Percentiles rank a stretch among this genome's conserved stretches.
These are phyloP conservation scores for Diarsia mendica DNA, from an alignment of 2,888 invertebrate genomes.

Conservation along the genomic window DNA sequence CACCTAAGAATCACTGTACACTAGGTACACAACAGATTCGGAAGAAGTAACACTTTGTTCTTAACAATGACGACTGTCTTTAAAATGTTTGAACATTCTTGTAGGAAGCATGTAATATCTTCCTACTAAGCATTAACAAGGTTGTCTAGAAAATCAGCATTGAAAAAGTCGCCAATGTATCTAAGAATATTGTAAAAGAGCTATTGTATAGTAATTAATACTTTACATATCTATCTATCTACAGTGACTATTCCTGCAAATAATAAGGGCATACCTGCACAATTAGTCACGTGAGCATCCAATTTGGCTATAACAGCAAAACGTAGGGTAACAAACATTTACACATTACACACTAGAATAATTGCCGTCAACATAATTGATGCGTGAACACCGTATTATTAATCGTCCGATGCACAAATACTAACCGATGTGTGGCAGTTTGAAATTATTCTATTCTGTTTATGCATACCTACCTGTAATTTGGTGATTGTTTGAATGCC, in stretches of 20 bases:
- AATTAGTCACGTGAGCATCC: neutral
- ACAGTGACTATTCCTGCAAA: slow-evolving; percentile 1
- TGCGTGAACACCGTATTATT: slow-evolving; percentile 31
- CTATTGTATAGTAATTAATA: no score
- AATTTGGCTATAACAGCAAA: slow-evolving; percentile 24
- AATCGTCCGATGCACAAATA: slow-evolving; percentile 30
- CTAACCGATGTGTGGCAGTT: neutral
- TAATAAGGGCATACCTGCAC: neutral
- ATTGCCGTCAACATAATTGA: slow-evolving; percentile 33
- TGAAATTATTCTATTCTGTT: slow-evolving; percentile 1
- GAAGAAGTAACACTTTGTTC: no score
- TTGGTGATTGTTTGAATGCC: no score
- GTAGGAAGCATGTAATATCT: neutral
- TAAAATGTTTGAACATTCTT: neutral
- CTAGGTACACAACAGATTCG: no score
- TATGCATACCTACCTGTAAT: no score
- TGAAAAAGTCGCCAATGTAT: neutral
- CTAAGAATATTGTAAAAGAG: neutral
- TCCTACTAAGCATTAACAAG: neutral
- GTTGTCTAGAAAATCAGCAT: neutral
- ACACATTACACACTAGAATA: slow-evolving; percentile 36
- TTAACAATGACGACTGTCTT: neutral
- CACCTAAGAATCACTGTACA: no score
- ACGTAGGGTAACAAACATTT: slow-evolving; percentile 33
- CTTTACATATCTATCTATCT: no score